Conservation (phyloP, 2,113 vertebrate species). For the Apteryx owenii region DNA sequence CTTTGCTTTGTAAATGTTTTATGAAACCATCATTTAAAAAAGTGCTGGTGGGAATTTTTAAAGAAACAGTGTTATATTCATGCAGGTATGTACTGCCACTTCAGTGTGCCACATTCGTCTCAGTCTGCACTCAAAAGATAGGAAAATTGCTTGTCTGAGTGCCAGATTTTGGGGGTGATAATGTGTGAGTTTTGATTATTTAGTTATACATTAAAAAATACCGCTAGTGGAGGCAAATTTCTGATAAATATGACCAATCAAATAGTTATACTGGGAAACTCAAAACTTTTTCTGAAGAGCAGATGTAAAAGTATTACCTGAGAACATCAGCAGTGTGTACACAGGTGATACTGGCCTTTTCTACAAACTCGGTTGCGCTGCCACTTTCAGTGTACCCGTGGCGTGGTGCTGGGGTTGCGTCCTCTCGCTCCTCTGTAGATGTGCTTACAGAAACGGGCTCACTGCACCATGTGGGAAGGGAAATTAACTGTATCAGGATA, state of each 20-base stretch:
- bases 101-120: neutral
- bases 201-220: neutral
- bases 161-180: neutral
- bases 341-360: too few species aligned
- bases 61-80: rapidly evolving
- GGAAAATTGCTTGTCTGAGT: neutral
- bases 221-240: neutral
- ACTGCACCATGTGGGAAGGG: neutral
- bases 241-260: neutral
- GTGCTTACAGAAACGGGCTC: neutral
- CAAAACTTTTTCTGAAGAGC: neutral
- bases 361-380: too few species aligned
- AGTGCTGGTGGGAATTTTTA: neutral
- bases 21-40: neutral
- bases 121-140: neutral
- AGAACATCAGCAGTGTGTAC: neutral
- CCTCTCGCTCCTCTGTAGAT: too few species aligned
- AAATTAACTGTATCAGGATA: neutral
- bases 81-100: neutral
- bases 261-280: neutral
- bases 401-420: too few species aligned
- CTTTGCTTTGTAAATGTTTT: neutral
- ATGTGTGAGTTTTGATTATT: rapidly evolving
- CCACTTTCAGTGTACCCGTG: too few species aligned
- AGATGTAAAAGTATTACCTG: neutral